phyloP scores from a whole-genome alignment of 1,140 invertebrate species.

The Microvelia longipes region DNA sequence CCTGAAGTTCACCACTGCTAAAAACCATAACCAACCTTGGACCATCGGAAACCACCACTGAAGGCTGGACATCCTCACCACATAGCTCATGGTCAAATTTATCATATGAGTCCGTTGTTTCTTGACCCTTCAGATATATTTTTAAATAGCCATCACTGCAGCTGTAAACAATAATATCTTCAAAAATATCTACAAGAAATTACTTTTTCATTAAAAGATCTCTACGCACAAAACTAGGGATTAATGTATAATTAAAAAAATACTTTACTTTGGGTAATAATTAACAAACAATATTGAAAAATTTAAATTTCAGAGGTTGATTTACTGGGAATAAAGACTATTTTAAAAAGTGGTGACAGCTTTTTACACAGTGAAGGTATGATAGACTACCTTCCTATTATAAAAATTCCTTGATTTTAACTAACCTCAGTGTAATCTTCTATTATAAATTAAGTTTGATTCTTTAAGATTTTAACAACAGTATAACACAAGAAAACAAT shows the following conservation, averaged over 20 bases:
- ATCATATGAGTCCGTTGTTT: conserved; percentile 80
- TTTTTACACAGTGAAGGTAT: too few relatives aligned
- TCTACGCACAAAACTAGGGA: neutral
- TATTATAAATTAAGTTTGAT: too few relatives aligned
- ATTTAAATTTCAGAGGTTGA: too few relatives aligned
- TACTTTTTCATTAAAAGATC: neutral
- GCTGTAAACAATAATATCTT: conserved; percentile 27
- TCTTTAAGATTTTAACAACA: too few relatives aligned
- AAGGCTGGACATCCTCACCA: conserved; percentile 42
- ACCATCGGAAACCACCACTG: conserved; percentile 59
- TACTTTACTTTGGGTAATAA: neutral
- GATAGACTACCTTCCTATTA: too few relatives aligned
- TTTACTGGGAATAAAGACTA: too few relatives aligned
- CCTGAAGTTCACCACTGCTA: conserved; percentile 73
- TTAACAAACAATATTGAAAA: too few relatives aligned
- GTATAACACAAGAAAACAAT: too few relatives aligned
- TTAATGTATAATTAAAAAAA: neutral
- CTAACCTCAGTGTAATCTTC: too few relatives aligned
- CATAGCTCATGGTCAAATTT: conserved; percentile 87
- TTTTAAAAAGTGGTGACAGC: too few relatives aligned
- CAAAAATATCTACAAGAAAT: neutral
- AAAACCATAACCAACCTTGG: conserved; percentile 88
- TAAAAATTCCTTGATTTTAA: too few relatives aligned
- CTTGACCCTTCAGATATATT: conserved; percentile 80
- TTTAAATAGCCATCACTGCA: conserved; percentile 83